Percentiles rank a stretch among this genome's conserved stretches.
phyloP scores from a whole-genome alignment of 2,797 vertebrate genomes.

The Crenichthys baileyi region DNA sequence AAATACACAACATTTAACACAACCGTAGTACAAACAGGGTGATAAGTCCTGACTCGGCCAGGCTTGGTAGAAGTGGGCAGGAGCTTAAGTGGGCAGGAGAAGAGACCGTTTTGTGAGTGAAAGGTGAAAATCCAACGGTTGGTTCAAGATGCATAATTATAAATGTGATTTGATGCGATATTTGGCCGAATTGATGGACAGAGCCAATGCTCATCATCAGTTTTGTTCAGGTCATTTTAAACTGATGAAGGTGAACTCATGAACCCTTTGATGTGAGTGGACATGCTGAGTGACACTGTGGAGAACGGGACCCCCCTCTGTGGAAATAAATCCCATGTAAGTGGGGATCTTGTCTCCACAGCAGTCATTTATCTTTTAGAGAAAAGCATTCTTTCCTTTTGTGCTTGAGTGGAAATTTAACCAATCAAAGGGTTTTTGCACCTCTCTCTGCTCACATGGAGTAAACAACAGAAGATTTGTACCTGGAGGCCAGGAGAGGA shows the following conservation, averaged over 20 bases:
- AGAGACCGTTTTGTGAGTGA: background rate
- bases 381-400: conserved; percentile 65
- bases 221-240: conserved; percentile 11
- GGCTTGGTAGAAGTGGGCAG: no score
- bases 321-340: conserved; percentile 57
- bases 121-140: background rate
- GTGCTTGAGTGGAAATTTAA: conserved; percentile 60
- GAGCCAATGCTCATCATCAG: background rate
- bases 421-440: conserved; percentile 57
- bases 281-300: conserved; percentile 45
- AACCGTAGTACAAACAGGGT: no score
- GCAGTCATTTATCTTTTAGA: conserved; percentile 65
- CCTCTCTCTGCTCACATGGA: conserved; percentile 40
- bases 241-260: conserved; percentile 17
- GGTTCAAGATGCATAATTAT: background rate
- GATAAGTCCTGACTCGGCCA: no score
- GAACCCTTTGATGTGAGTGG: conserved; percentile 46
- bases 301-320: conserved; percentile 22
- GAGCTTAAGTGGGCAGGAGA: background rate
- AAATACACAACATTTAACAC: no score
- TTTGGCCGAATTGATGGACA: background rate
- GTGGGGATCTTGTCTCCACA: conserved; percentile 49
- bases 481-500: conserved; percentile 63
- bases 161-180: background rate
- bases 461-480: conserved; percentile 70